Base-by-base conservation (phyloP, 2,113 vertebrate species). In the Carlito syrichta region DNA sequence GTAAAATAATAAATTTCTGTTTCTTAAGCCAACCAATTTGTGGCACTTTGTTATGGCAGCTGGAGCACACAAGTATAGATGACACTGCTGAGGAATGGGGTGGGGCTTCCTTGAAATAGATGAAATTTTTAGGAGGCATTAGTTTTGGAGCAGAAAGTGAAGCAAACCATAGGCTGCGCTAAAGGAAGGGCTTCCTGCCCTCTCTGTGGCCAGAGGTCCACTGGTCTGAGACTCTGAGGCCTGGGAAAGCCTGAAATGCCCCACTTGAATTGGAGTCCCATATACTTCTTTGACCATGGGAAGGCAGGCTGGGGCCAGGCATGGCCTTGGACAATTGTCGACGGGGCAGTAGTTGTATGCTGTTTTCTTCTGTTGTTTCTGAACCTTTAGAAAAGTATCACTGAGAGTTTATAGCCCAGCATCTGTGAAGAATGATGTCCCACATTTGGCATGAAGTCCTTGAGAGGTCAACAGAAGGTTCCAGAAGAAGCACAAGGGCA, bases 241-340 rank as follows among this genome's bases (percentile, higher is more conserved):
- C 0, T 1, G 0, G 40, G 45, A 60, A 52, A 71, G 52, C 30
- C 8, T 27, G 77, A 63, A 11, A 13, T n/a, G 38, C 25, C n/a
- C 30, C 22, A 8, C 13, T 14, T 14, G 25, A 32, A 32, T 62
- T 20, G 1, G 16, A 81, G 8, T 17, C 30, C 60, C 30, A 1
- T 14, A 8, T 10, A 0, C 9, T n/a, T 13, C 20, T 54, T 7
- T 10, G 7, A 27, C 35, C 4, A 0, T 5, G 5, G 27, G 25
- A 35, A 74, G 43, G 62, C 27, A 45, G 43, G 13, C 48, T 62
- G 60, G 35, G 38, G 58, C 19, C 14, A 40, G 56, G 12, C 54
- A 38, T 69, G n/a, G 30, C 16, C 71, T 74, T 1, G 14, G 32
- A 10, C 6, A 32, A 27, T 17, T 27, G 25, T n/a, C 32, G 40